These are phyloP conservation scores for Synergus laeviventris DNA, from an alignment of 2,888 invertebrate species.

Conservation along the genomic window DNA sequence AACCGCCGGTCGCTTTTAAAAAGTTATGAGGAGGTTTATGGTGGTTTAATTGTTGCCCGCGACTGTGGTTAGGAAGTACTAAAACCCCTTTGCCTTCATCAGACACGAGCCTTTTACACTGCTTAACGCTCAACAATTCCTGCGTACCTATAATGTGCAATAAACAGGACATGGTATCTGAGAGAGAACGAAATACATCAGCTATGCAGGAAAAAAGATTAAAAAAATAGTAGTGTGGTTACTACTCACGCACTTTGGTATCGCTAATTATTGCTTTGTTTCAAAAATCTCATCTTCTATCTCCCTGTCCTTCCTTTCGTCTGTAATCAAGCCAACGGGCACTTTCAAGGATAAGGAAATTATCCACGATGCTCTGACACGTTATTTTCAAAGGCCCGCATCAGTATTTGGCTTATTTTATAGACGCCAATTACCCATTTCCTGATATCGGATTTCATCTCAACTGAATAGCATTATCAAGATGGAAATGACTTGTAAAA, in stretches of 20 bases:
- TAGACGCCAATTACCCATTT: neutral
- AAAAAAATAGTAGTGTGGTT: neutral
- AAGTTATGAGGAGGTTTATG: conserved; percentile 72
- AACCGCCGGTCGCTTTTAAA: conserved; percentile 53
- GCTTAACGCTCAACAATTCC: conserved; percentile 35
- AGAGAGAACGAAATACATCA: neutral
- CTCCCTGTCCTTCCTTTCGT: conserved; percentile 7
- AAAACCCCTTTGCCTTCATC: conserved; percentile 56
- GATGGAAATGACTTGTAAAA: no score
- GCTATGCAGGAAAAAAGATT: neutral
- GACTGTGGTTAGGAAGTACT: conserved; percentile 74
- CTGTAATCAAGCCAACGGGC: conserved; percentile 7
- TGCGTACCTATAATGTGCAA: conserved; percentile 17
- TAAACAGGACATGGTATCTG: conserved; percentile 3
- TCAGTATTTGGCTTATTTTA: neutral
- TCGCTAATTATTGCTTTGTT: conserved; percentile 34
- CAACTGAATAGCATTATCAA: neutral
- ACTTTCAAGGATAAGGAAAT: neutral
- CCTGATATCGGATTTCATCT: neutral
- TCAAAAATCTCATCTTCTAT: conserved; percentile 25
- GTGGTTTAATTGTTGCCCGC: conserved; percentile 73
- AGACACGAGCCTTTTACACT: conserved; percentile 38
- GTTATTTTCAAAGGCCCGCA: conserved; percentile 5
- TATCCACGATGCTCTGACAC: conserved; percentile 12
- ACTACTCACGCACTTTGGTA: conserved; percentile 33